These are phyloP conservation scores for Trissolcus brochymenae DNA, from an alignment of 2,888 invertebrate genomes.

Conservation along the genomic window DNA sequence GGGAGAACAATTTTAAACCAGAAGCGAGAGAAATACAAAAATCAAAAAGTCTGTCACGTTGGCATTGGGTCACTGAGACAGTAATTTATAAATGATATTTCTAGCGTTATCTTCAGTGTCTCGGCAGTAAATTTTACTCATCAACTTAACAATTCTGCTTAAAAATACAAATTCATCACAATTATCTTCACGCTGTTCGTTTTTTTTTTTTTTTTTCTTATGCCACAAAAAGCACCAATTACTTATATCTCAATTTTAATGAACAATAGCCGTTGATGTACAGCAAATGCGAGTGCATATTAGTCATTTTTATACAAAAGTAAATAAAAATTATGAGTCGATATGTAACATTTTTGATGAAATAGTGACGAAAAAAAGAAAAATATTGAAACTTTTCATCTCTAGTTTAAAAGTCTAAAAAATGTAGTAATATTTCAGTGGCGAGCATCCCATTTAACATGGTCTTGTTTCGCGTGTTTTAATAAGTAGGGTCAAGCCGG, in stretches of 20 bases:
- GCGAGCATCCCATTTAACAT: constrained; percentile 41
- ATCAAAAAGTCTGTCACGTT: not conserved
- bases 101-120: not conserved
- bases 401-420: constrained; percentile 14
- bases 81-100: constrained; percentile 4
- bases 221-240: constrained; percentile 16
- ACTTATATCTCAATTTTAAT: constrained; percentile 14
- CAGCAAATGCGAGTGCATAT: too few relatives aligned
- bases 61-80: not conserved
- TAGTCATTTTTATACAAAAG: too few relatives aligned
- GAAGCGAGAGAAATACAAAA: not conserved
- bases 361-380: not conserved
- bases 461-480: constrained; percentile 47
- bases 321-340: too few relatives aligned
- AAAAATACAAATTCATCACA: constrained; percentile 31
- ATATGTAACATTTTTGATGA: too few relatives aligned
- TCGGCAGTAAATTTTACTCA: constrained; percentile 14
- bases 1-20: not conserved
- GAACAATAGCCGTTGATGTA: not conserved
- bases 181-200: constrained; percentile 13
- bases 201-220: constrained; percentile 20
- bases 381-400: constrained; percentile 17
- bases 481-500: constrained; percentile 57
- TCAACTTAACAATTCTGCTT: constrained; percentile 22
- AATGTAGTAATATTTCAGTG: constrained; percentile 40